These are phyloP conservation scores for Corynorhinus townsendii DNA, from an alignment of 2,113 vertebrate genomes.

Conservation along the genomic window DNA sequence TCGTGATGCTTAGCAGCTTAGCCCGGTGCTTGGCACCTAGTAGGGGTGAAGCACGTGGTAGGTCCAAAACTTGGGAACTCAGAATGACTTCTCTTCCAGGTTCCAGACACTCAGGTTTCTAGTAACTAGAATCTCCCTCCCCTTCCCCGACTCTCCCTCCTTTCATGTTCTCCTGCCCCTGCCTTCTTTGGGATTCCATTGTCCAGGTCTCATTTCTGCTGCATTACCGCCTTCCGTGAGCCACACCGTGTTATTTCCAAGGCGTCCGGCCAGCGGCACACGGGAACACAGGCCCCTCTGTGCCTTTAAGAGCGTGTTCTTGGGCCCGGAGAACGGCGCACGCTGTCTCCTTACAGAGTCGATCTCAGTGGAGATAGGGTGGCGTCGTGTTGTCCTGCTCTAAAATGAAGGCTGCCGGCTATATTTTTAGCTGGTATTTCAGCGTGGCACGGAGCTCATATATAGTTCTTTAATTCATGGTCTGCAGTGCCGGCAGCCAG, in stretches of 20 bases:
- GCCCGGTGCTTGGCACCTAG: neutral
- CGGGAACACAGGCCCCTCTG: neutral
- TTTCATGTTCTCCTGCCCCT: neutral
- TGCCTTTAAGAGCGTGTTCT: neutral
- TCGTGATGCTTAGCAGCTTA: neutral
- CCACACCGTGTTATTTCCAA: neutral
- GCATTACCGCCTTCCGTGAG: neutral
- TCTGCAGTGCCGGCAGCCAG: slow-evolving; percentile 30
- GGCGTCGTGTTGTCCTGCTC: slow-evolving; percentile 12
- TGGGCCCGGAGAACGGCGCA: neutral
- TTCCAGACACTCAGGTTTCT: neutral
- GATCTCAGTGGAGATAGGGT: neutral
- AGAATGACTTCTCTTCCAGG: neutral
- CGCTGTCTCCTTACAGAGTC: neutral
- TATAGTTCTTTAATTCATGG: slow-evolving; percentile 62
- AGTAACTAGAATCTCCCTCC: neutral
- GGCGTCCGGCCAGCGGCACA: neutral
- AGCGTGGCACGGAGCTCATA: slow-evolving; percentile 4
- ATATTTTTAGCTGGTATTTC: slow-evolving; percentile 55
- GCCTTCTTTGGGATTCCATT: neutral
- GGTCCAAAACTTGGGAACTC: neutral
- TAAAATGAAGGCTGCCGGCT: slow-evolving; percentile 34
- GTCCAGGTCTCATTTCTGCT: neutral
- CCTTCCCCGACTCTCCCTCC: neutral
- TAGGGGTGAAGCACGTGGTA: no score